Percentiles rank a stretch among this genome's conserved stretches.
These are phyloP conservation scores for Pseudomyrmex cubaensis DNA, from an alignment of 1,140 invertebrate genomes.

Conservation along the genomic window DNA sequence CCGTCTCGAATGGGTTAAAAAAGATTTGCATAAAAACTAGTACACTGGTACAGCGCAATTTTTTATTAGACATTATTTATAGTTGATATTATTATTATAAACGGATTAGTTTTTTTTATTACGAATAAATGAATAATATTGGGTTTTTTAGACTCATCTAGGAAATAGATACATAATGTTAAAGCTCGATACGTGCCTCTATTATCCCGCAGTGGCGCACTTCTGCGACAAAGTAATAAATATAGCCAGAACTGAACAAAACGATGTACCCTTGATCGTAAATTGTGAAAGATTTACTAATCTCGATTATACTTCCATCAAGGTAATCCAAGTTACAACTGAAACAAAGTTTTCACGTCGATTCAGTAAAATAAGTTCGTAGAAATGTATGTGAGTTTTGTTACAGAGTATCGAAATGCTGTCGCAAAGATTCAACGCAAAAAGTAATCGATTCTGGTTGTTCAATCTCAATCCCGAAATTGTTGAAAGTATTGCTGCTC, in stretches of 20 bases:
- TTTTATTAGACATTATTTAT: no score
- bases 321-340: slow-evolving; percentile 79
- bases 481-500: slow-evolving; percentile 65
- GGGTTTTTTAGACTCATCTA: slow-evolving; percentile 71
- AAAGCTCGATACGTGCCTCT: slow-evolving; percentile 87
- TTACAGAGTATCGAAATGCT: slow-evolving; percentile 81
- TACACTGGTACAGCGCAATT: no score
- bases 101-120: background rate
- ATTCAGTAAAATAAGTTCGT: background rate
- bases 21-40: no score
- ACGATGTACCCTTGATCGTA: slow-evolving; percentile 85
- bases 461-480: slow-evolving; percentile 75
- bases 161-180: slow-evolving; percentile 86
- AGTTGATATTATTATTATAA: no score
- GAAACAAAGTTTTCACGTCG: no score
- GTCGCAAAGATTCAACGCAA: slow-evolving; percentile 76
- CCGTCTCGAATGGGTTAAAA: no score
- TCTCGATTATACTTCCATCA: slow-evolving; percentile 88
- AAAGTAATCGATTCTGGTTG: slow-evolving; percentile 79
- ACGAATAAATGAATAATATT: slow-evolving; percentile 14
- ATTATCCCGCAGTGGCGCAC: slow-evolving; percentile 88
- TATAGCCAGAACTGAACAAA: slow-evolving; percentile 78
- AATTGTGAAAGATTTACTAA: slow-evolving; percentile 87
- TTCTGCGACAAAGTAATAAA: slow-evolving; percentile 85
- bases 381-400: slow-evolving; percentile 34